Conservation (phyloP, 2,888 invertebrate species). For the Campaea margaritaria region DNA sequence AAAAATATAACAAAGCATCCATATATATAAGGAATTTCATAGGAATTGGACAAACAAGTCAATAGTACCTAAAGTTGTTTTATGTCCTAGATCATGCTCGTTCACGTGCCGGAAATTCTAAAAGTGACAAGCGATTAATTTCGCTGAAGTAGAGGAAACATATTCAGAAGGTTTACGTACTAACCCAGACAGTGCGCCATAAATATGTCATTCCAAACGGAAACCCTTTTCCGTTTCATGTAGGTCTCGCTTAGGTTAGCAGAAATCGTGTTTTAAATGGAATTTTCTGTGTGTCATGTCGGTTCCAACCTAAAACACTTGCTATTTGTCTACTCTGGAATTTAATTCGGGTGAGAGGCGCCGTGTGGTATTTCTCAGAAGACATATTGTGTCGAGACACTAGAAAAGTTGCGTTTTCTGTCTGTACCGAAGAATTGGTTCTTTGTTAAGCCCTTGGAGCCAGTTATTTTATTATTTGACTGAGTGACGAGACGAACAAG, state of each 20-base stretch:
- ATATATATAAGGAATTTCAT: too few species aligned
- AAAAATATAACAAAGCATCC: too few species aligned
- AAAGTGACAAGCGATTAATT: neutral
- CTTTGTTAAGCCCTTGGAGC: neutral
- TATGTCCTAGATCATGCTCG: too few species aligned
- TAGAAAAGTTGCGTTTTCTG: neutral
- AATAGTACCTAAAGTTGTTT: too few species aligned
- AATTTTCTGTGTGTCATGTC: neutral
- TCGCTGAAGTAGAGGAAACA: conserved; percentile 2
- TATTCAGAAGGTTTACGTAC: neutral
- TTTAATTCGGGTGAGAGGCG: conserved; percentile 14
- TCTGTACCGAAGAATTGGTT: neutral
- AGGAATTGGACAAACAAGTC: too few species aligned
- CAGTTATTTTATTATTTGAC: too few species aligned
- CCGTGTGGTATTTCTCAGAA: conserved; percentile 7
- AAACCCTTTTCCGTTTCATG: conserved; percentile 12
- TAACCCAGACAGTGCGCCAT: conserved; percentile 1
- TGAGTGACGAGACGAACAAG: too few species aligned
- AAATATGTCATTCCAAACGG: conserved; percentile 11
- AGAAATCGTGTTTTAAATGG: neutral
- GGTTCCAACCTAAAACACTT: conserved; percentile 11
- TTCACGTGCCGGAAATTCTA: neutral
- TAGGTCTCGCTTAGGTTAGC: neutral
- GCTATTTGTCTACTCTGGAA: conserved; percentile 10
- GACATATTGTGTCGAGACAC: neutral